Evolutionary conservation across 2,113 vertebrate species (phyloP), one percentile per base, ranked within the genome.

Genomic region (Aix galericulata): DNA sequence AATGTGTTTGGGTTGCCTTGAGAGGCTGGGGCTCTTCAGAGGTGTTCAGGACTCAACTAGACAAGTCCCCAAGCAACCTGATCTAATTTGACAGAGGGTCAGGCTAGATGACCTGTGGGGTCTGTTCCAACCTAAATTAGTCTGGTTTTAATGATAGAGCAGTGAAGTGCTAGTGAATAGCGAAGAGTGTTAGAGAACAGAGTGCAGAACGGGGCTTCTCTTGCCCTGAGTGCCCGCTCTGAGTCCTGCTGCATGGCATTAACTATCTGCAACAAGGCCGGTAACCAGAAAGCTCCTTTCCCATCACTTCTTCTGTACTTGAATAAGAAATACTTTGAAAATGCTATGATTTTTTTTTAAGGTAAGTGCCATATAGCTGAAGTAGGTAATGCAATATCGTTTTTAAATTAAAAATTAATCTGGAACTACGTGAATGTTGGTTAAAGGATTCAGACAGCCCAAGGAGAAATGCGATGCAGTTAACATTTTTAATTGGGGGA

Each of bases 191-290:
- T 13, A 6, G 53, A 11, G 18, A 9, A 3, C 2, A 5, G 22
- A 25, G 26, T 1, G 8, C 17, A 3, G 44, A 27, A 23, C 6
- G 4, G 60, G 69, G 9, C 27, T 60, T 11, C n/a, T 36, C 59
- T 26, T 38, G 60, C 18, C 42, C 8, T 4, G n/a, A 7, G n/a
- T 25, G 16, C 23, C 29, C 5, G 17, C 5, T 1, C 18, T 13
- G 50, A 11, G 22, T 26, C 11, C 42, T 52, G 56, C 40, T 38
- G 60, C 60, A 1, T 11, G 34, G 8, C 8, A 0, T 3, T 22
- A 9, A 18, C 60, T 11, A 1, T 0, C 11, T 21, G 27, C 4
- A 59, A 7, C 38, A 44, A 38, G 23, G 20, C 12, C 8, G 5
- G 23, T 6, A 17, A n/a, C 21, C 17, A 10, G 34, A 1, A 16